Evolutionary conservation across 2,113 vertebrate species (phyloP).

Genomic region (Cricetomys ansorgei): DNA sequence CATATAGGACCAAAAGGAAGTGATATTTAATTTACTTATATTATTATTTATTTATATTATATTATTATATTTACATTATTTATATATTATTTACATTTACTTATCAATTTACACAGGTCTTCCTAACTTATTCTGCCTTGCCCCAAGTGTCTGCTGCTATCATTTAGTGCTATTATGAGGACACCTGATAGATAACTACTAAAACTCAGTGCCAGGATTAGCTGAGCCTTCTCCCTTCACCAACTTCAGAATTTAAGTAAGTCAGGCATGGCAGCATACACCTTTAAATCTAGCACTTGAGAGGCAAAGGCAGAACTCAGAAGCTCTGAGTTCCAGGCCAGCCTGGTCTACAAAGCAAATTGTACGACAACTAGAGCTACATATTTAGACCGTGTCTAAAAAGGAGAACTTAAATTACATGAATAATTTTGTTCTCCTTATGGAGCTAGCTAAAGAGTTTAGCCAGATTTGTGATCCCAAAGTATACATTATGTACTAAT

Average conservation of each 20-base stretch:
- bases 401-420: background rate
- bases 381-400: background rate
- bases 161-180: background rate
- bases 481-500: background rate
- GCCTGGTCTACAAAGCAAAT: background rate
- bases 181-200: background rate
- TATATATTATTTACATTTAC: background rate
- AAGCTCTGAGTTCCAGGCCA: no score
- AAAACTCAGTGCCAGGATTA: background rate
- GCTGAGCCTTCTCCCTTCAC: background rate
- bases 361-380: background rate
- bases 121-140: background rate
- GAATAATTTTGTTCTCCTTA: constrained; percentile 17
- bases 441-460: background rate
- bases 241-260: background rate
- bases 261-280: background rate
- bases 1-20: background rate
- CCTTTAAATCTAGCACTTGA: background rate
- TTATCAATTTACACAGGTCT: background rate
- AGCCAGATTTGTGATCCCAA: background rate
- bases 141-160: background rate
- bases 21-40: no score
- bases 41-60: no score
- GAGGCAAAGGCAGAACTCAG: no score
- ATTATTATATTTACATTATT: no score